Conservation (phyloP, 2,113 vertebrate genomes). For the Poecilia latipinna region DNA sequence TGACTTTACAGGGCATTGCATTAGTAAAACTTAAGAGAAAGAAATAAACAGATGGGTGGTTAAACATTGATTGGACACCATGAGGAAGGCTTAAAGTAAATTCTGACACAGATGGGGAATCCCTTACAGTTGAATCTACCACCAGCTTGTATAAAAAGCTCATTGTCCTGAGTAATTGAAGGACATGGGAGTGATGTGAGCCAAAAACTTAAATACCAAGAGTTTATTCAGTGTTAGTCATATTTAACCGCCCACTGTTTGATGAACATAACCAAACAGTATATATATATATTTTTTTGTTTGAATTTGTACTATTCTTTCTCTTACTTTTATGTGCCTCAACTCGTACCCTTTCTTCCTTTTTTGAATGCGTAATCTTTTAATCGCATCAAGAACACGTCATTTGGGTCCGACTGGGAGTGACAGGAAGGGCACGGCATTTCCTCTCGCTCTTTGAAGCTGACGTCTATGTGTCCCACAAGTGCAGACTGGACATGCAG, state of each 20-base stretch:
- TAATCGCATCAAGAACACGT: conserved; percentile 61
- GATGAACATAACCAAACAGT: conserved; percentile 14
- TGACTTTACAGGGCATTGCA: neutral
- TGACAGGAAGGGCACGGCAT: conserved; percentile 78
- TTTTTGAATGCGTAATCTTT: conserved; percentile 59
- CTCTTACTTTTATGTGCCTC: conserved; percentile 23
- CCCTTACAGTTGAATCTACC: conserved; percentile 15
- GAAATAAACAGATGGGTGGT: conserved; percentile 30
- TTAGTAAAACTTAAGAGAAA: conserved; percentile 15
- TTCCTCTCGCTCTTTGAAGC: conserved; percentile 78
- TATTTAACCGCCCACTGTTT: conserved; percentile 4
- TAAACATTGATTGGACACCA: conserved; percentile 40
- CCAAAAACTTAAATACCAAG: conserved; percentile 18
- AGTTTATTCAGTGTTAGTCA: conserved; percentile 8
- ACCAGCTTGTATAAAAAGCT: conserved; percentile 10
- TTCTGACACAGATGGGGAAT: conserved; percentile 31
- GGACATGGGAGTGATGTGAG: conserved; percentile 28
- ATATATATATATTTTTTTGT: neutral
- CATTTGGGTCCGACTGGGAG: conserved; percentile 65
- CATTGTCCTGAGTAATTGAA: conserved; percentile 39
- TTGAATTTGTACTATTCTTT: neutral
- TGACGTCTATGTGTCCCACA: conserved; percentile 48
- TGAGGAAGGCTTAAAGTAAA: conserved; percentile 18
- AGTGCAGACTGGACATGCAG: conserved; percentile 47
- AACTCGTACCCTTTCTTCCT: conserved; percentile 4